phyloP scores from a whole-genome alignment of 2,888 invertebrate species.

The Caenorhabditis becei region DNA sequence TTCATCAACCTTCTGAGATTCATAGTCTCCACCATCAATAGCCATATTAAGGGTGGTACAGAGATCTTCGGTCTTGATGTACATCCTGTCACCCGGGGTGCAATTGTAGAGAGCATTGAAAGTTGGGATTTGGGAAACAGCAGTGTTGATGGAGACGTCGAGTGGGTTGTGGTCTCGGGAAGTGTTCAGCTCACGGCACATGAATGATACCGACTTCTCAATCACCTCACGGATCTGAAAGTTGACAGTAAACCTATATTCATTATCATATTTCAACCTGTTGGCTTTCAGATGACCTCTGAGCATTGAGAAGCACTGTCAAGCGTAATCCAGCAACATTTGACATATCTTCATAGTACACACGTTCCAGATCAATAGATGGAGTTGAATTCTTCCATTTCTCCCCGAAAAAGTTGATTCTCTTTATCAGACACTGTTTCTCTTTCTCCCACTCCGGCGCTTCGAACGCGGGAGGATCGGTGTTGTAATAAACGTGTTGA shows the following conservation, averaged over 20 bases:
- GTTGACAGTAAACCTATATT: too few relatives aligned
- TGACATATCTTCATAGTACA: conserved; percentile 51
- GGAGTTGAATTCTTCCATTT: conserved; percentile 9
- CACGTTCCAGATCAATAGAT: conserved; percentile 10
- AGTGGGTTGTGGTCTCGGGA: conserved; percentile 31
- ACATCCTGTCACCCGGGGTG: conserved; percentile 30
- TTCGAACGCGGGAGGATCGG: conserved; percentile 41
- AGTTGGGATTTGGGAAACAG: conserved; percentile 48
- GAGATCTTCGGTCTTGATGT: conserved; percentile 23
- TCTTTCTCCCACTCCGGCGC: conserved; percentile 16
- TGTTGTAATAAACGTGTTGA: conserved; percentile 44
- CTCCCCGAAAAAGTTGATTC: conserved; percentile 14
- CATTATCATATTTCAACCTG: conserved; percentile 6
- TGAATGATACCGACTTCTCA: conserved; percentile 9
- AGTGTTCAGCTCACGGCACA: neutral
- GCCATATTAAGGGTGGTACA: conserved; percentile 45
- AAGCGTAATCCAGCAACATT: conserved; percentile 42
- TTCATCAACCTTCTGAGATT: conserved; percentile 38
- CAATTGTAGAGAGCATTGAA: conserved; percentile 58
- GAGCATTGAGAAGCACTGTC: conserved; percentile 18
- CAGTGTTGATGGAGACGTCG: conserved; percentile 39
- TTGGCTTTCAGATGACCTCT: conserved; percentile 23
- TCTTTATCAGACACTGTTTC: conserved; percentile 36
- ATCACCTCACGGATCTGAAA: conserved; percentile 34
- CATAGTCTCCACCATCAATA: conserved; percentile 26